Conservation (phyloP, 2,797 vertebrate genomes). For the Circus cinereus region DNA sequence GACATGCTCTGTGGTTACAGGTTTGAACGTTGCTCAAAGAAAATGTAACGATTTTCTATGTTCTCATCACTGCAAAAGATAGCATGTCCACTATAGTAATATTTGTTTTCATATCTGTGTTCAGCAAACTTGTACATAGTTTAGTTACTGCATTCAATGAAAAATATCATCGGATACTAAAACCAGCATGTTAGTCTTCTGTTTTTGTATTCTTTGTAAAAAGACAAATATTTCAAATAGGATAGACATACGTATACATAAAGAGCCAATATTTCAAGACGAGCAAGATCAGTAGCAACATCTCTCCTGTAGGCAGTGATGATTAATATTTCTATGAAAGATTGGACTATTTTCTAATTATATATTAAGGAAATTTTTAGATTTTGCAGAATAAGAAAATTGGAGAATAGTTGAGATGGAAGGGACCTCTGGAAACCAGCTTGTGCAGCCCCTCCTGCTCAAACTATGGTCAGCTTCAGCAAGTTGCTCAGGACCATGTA, state of each 20-base stretch:
- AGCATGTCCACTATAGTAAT: neutral
- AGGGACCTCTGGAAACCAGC: neutral
- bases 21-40: neutral
- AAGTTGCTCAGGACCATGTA: neutral
- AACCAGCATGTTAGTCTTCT: neutral
- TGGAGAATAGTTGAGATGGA: neutral
- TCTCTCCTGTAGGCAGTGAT: neutral
- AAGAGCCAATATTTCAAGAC: neutral
- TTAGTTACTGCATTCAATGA: conserved; percentile 40
- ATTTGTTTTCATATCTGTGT: neutral
- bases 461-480: neutral
- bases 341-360: neutral
- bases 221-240: conserved; percentile 3
- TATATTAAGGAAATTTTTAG: conserved; percentile 1
- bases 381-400: neutral
- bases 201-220: conserved; percentile 29
- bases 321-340: conserved; percentile 14
- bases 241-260: neutral
- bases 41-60: neutral
- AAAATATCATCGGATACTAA: conserved; percentile 36
- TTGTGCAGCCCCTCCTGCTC: neutral
- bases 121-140: neutral
- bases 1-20: neutral
- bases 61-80: neutral
- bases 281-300: conserved; percentile 40